These are phyloP conservation scores for Gastracanthus pulcherrimus DNA, from an alignment of 2,888 invertebrate genomes.

Conservation along the genomic window DNA sequence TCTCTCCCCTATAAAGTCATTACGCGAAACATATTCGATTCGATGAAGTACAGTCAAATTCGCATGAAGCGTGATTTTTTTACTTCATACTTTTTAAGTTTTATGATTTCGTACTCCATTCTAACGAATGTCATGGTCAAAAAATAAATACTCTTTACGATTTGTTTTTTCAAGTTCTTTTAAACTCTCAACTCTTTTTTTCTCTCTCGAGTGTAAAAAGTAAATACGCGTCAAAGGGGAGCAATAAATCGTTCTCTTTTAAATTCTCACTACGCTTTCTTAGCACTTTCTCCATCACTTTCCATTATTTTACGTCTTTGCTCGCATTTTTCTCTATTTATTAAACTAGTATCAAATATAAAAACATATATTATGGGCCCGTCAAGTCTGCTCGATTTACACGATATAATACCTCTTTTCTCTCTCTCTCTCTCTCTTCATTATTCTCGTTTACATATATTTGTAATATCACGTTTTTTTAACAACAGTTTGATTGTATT, in stretches of 20 bases:
- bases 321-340: constrained; percentile 64
- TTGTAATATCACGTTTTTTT: constrained; percentile 70
- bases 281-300: constrained; percentile 43
- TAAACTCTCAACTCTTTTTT: constrained; percentile 53
- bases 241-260: constrained; percentile 61
- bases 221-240: constrained; percentile 61
- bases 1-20: constrained; percentile 28
- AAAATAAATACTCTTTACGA: constrained; percentile 73
- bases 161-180: constrained; percentile 57
- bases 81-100: not conserved
- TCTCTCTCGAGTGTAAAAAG: constrained; percentile 62
- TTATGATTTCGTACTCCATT: constrained; percentile 43
- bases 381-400: constrained; percentile 72
- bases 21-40: constrained; percentile 39
- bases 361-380: constrained; percentile 73
- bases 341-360: constrained; percentile 75
- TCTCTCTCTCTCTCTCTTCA: constrained; percentile 44
- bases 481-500: constrained; percentile 72
- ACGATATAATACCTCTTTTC: constrained; percentile 70
- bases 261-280: constrained; percentile 54
- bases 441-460: constrained; percentile 63
- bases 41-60: constrained; percentile 12
- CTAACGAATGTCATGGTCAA: constrained; percentile 62
- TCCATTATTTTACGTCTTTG: constrained; percentile 50
- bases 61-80: not conserved